phyloP scores from a whole-genome alignment of 2,797 vertebrate species.

The Odontamblyopus rebecca region DNA sequence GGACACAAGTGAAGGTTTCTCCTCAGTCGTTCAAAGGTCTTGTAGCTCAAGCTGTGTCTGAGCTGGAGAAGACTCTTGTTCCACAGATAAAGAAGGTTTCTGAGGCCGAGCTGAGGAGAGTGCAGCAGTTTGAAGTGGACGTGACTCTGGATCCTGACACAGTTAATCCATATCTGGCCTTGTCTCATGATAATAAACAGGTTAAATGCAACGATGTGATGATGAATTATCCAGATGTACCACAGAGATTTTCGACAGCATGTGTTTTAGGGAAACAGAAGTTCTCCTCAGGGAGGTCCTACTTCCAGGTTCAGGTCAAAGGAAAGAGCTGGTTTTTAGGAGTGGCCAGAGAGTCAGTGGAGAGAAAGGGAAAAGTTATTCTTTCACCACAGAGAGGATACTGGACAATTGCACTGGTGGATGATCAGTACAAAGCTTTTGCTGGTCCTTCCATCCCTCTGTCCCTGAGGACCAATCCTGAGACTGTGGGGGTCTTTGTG shows the following conservation, averaged over 20 bases:
- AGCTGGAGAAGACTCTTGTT: conserved; percentile 4
- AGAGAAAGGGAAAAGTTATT: background rate
- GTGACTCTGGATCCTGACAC: conserved; percentile 2
- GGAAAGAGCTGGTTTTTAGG: background rate
- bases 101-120: conserved; percentile 1
- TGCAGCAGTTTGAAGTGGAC: background rate
- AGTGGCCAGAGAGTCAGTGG: conserved; percentile 1
- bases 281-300: conserved; percentile 1
- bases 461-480: background rate
- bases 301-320: conserved; percentile 8
- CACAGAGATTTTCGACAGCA: background rate
- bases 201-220: background rate
- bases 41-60: background rate
- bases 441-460: background rate
- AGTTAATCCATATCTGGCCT: background rate
- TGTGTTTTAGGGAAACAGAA: conserved; percentile 2
- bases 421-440: background rate
- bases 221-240: background rate
- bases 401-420: background rate
- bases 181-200: background rate
- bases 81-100: background rate
- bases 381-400: background rate
- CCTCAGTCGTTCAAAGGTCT: background rate
- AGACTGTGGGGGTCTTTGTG: conserved; percentile 6
- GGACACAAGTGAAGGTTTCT: background rate